Percentiles rank a stretch among this genome's conserved stretches.
phyloP scores from a whole-genome alignment of 2,888 invertebrate genomes.

The Parascotia fuliginaria region DNA sequence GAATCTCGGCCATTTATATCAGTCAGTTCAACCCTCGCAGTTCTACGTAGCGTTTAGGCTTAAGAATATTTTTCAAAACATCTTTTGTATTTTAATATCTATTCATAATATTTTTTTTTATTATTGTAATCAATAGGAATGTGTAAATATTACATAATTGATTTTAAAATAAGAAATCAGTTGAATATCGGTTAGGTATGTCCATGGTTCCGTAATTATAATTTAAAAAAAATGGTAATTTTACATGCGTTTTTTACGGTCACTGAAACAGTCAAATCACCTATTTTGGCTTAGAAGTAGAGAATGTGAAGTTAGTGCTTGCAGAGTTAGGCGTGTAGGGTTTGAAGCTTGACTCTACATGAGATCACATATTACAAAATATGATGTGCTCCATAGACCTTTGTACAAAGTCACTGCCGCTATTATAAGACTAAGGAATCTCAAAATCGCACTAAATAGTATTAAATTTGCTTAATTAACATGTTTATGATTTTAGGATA shows the following conservation, averaged over 20 bases:
- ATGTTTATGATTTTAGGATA: slow-evolving; percentile 1
- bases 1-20: slow-evolving; percentile 64
- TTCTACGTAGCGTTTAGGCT: slow-evolving; percentile 23
- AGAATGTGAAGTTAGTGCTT: too few relatives aligned
- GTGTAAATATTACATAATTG: too few relatives aligned
- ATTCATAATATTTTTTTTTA: too few relatives aligned
- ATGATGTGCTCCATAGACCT: too few relatives aligned
- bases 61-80: neutral
- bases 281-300: too few relatives aligned
- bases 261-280: too few relatives aligned
- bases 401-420: too few relatives aligned
- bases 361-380: too few relatives aligned
- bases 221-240: too few relatives aligned
- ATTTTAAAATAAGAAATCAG: neutral
- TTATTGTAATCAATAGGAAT: neutral
- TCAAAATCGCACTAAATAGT: neutral
- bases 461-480: neutral
- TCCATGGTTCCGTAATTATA: neutral
- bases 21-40: slow-evolving; percentile 61
- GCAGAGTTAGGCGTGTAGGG: too few relatives aligned
- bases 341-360: too few relatives aligned
- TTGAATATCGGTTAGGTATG: neutral
- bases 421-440: neutral
- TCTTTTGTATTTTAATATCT: neutral
- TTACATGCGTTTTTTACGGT: too few relatives aligned